phyloP scores from a whole-genome alignment of 2,797 vertebrate species.

The Chromobotia macracanthus region DNA sequence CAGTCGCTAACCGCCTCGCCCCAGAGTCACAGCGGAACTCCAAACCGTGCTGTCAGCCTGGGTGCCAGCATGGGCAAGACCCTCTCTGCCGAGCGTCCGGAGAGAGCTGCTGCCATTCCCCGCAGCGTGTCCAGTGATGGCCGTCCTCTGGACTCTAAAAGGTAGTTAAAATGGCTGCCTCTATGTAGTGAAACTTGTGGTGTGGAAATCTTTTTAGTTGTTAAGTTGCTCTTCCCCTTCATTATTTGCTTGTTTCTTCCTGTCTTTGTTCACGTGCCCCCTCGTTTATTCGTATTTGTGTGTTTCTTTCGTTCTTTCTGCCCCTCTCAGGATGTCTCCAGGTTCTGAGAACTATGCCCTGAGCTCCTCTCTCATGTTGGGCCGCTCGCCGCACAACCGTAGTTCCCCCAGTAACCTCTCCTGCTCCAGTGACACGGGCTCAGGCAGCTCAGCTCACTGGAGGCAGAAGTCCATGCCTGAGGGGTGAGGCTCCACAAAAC shows the following conservation, averaged over 20 bases:
- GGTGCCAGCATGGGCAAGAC: slow-evolving; percentile 87
- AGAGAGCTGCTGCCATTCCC: slow-evolving; percentile 88
- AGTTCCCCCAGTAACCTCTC: slow-evolving; percentile 97
- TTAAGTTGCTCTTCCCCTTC: slow-evolving; percentile 6
- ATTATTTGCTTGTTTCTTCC: not conserved
- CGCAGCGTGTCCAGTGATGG: slow-evolving; percentile 98
- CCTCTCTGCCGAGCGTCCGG: slow-evolving; percentile 83
- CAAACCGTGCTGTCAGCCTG: slow-evolving; percentile 86
- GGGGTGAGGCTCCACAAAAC: slow-evolving; percentile 81
- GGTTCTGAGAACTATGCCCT: slow-evolving; percentile 93
- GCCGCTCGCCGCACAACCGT: slow-evolving; percentile 90
- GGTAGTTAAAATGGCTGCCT: slow-evolving; percentile 66
- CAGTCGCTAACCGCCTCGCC: slow-evolving; percentile 81
- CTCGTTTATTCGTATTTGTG: slow-evolving; percentile 9
- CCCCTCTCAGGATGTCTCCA: slow-evolving; percentile 85
- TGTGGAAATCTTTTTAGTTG: not conserved
- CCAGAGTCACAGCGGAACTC: slow-evolving; percentile 82
- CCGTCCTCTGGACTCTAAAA: slow-evolving; percentile 89
- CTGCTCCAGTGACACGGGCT: slow-evolving; percentile 90
- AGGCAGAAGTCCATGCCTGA: slow-evolving; percentile 99
- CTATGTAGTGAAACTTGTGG: not conserved
- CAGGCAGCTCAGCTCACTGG: slow-evolving; percentile 86
- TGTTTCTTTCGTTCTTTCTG: slow-evolving; percentile 15
- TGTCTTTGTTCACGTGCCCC: not conserved
- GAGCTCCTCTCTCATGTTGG: slow-evolving; percentile 88